Evolutionary conservation across 2,888 invertebrate genomes (phyloP).

Genomic region (Syrista parreyssii): DNA sequence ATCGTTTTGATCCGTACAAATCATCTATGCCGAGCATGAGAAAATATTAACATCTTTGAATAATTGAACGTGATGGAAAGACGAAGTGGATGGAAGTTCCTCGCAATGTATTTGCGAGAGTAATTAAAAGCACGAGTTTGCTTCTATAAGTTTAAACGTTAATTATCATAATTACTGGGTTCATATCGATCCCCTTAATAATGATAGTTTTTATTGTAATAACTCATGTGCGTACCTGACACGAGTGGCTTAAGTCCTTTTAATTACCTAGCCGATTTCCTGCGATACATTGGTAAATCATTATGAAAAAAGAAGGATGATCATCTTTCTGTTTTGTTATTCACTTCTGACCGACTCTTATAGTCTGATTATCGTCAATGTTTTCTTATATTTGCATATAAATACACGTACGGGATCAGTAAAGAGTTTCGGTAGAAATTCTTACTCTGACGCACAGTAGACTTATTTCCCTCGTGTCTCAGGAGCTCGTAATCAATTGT

Average conservation of each 20-base stretch:
- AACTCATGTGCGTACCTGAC: background rate
- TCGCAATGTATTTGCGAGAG: constrained; percentile 14
- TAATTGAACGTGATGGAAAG: constrained; percentile 1
- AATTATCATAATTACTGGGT: background rate
- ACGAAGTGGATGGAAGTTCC: constrained; percentile 8
- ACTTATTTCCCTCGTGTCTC: constrained; percentile 1
- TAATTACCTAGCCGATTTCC: background rate
- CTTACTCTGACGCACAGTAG: background rate
- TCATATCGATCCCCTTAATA: background rate
- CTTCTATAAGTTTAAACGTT: constrained; percentile 17
- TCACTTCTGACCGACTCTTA: background rate
- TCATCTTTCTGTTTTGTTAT: background rate
- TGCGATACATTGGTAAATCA: background rate
- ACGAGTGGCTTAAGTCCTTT: background rate
- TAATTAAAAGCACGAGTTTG: constrained; percentile 15
- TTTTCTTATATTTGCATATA: background rate
- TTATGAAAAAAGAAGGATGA: background rate
- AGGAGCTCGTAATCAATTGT: background rate
- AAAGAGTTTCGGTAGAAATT: background rate
- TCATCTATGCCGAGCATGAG: constrained; percentile 61
- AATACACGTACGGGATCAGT: background rate
- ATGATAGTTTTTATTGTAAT: background rate
- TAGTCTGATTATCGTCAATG: background rate
- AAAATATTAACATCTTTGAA: constrained; percentile 48
- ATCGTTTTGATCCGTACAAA: constrained; percentile 63